Percentiles rank a stretch among this genome's conserved stretches.
These are phyloP conservation scores for Dicranocentrus wangi DNA, from an alignment of 2,888 invertebrate species.

Conservation along the genomic window DNA sequence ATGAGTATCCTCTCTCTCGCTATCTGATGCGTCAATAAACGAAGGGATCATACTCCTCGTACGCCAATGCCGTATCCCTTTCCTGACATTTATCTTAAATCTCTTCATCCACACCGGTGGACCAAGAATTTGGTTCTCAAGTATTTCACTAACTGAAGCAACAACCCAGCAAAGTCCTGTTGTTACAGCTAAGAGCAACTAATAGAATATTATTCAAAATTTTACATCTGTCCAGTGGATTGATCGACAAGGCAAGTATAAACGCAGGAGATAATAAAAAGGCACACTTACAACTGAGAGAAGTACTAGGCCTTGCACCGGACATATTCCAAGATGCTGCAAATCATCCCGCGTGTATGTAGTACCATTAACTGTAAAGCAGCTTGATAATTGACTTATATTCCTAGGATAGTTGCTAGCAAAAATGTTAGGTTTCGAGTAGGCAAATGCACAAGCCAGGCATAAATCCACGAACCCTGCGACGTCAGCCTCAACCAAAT, in stretches of 20 bases:
- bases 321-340: conserved; percentile 38
- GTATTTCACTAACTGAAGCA: conserved; percentile 22
- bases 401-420: background rate
- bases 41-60: conserved; percentile 13
- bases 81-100: conserved; percentile 23
- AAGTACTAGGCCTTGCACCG: conserved; percentile 26
- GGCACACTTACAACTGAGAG: conserved; percentile 17
- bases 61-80: conserved; percentile 27
- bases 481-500: background rate
- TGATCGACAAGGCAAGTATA: background rate
- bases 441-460: conserved; percentile 35
- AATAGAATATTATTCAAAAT: too few relatives aligned
- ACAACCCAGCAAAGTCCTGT: conserved; percentile 18
- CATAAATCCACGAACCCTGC: conserved; percentile 5
- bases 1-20: background rate
- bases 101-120: conserved; percentile 37
- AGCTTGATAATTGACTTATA: background rate
- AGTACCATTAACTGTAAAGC: background rate
- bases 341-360: conserved; percentile 12
- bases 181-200: conserved; percentile 17
- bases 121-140: conserved; percentile 31
- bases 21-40: background rate
- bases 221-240: too few relatives aligned
- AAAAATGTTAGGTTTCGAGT: conserved; percentile 3
- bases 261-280: too few relatives aligned